A percentile compares a stretch with the other conserved stretches of the same genome.
These are phyloP conservation scores for Onchidella celtica DNA, from an alignment of 2,888 invertebrate species.

Conservation along the genomic window DNA sequence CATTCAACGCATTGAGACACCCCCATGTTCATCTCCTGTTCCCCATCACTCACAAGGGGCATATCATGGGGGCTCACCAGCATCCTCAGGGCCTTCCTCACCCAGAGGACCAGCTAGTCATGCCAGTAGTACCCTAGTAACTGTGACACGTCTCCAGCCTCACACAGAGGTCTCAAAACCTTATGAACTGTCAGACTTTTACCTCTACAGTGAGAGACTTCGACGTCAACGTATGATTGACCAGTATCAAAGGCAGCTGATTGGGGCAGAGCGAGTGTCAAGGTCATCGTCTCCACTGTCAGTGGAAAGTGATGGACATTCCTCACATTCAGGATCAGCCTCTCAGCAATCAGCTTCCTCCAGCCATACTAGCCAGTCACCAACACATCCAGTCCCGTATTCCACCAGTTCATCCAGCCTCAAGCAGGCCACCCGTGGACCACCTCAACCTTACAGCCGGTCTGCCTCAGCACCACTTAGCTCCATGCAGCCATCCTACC, in stretches of 20 bases:
- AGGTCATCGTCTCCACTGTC: slow-evolving; percentile 68
- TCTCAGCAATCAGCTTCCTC: slow-evolving; percentile 54
- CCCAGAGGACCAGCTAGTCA: slow-evolving; percentile 44
- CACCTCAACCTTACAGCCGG: slow-evolving; percentile 37
- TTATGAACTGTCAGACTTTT: slow-evolving; percentile 98
- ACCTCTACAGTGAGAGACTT: slow-evolving; percentile 97
- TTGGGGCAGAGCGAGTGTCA: slow-evolving; percentile 60
- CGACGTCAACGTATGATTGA: slow-evolving; percentile 84
- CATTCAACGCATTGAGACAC: slow-evolving; percentile 41
- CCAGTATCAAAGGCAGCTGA: slow-evolving; percentile 71
- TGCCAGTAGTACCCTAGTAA: slow-evolving; percentile 68
- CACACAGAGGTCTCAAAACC: slow-evolving; percentile 93
- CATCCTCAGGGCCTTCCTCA: slow-evolving; percentile 46
- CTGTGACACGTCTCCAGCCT: slow-evolving; percentile 69
- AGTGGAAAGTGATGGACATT: slow-evolving; percentile 65
- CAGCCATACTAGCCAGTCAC: slow-evolving; percentile 28
- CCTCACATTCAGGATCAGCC: slow-evolving; percentile 60
- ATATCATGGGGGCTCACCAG: neutral
- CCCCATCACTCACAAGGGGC: slow-evolving; percentile 17
- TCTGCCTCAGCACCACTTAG: slow-evolving; percentile 43
- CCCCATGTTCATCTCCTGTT: slow-evolving; percentile 33
- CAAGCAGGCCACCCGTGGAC: slow-evolving; percentile 46
- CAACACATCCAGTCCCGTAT: slow-evolving; percentile 42
- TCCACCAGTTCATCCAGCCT: slow-evolving; percentile 32
- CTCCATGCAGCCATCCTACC: slow-evolving; percentile 26